Percentiles rank a stretch among this genome's conserved stretches.
Conservation (phyloP, 2,888 invertebrate species). For the Agrochola litura region DNA sequence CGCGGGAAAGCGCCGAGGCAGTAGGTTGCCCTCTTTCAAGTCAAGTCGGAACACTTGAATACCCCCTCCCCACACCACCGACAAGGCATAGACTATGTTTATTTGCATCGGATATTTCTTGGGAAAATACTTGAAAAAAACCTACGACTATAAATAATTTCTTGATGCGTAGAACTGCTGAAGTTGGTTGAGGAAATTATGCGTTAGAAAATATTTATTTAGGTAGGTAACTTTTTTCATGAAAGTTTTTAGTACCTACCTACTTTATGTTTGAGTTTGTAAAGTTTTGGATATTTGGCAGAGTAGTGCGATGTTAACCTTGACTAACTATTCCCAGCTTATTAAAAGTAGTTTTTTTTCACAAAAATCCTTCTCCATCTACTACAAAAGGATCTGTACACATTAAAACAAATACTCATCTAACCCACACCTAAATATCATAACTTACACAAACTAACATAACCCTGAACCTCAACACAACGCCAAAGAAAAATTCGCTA, state of each 20-base stretch:
- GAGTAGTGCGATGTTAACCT: background rate
- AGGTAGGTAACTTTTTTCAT: background rate
- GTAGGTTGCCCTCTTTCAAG: constrained; percentile 82
- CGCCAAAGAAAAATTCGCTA: constrained; percentile 69
- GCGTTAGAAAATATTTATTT: background rate
- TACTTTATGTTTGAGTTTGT: background rate
- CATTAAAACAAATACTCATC: background rate
- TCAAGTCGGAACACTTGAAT: constrained; percentile 79
- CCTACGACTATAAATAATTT: constrained; percentile 45
- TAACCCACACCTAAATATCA: constrained; percentile 20
- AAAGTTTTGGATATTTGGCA: background rate
- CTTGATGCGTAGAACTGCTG: background rate
- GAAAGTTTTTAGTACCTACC: background rate
- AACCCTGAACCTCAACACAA: constrained; percentile 43
- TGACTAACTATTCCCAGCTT: background rate
- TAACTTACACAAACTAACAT: constrained; percentile 44
- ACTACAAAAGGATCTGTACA: too few relatives aligned
- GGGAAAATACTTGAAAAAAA: constrained; percentile 69
- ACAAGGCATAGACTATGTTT: constrained; percentile 80
- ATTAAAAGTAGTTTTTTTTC: background rate
- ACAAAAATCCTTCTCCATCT: too few relatives aligned
- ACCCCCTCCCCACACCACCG: constrained; percentile 71
- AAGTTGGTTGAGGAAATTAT: constrained; percentile 6
- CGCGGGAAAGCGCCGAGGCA: constrained; percentile 76
- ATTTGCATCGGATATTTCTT: constrained; percentile 86